Conservation (phyloP, 2,797 vertebrate species). For the Pelodytes ibericus region DNA sequence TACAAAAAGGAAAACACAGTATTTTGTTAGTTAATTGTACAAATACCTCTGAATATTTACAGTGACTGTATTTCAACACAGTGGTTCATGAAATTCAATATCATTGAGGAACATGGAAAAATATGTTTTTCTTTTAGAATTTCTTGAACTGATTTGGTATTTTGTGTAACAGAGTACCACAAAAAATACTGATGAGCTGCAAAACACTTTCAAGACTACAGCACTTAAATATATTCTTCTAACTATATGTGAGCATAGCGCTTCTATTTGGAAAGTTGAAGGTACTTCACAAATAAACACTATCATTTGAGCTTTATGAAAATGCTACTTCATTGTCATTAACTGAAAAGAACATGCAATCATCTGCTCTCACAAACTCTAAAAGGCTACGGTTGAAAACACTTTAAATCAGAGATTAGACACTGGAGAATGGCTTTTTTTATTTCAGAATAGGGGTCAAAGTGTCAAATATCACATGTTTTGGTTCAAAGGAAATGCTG, state of each 20-base stretch:
- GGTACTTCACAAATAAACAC: slow-evolving; percentile 58
- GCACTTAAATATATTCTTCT: slow-evolving; percentile 51
- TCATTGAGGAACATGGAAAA: too few relatives aligned
- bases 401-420: slow-evolving; percentile 64
- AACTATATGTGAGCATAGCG: background rate
- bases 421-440: slow-evolving; percentile 52
- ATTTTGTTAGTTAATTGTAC: too few relatives aligned
- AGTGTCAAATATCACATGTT: slow-evolving; percentile 56
- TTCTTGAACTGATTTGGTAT: background rate
- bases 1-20: too few relatives aligned
- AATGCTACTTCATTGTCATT: slow-evolving; percentile 63
- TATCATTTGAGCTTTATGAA: slow-evolving; percentile 59
- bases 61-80: too few relatives aligned
- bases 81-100: too few relatives aligned
- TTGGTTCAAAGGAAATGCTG: slow-evolving; percentile 56
- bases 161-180: background rate
- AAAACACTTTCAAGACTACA: background rate
- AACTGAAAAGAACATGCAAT: slow-evolving; percentile 67
- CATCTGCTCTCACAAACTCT: slow-evolving; percentile 60
- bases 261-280: slow-evolving; percentile 50
- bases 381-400: slow-evolving; percentile 59
- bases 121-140: too few relatives aligned
- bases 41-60: too few relatives aligned
- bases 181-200: background rate
- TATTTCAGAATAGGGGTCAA: slow-evolving; percentile 62